Percentiles rank a stretch among this genome's conserved stretches.
These are phyloP conservation scores for Phylloscopus trochilus DNA, from an alignment of 2,113 vertebrate species.

Conservation along the genomic window DNA sequence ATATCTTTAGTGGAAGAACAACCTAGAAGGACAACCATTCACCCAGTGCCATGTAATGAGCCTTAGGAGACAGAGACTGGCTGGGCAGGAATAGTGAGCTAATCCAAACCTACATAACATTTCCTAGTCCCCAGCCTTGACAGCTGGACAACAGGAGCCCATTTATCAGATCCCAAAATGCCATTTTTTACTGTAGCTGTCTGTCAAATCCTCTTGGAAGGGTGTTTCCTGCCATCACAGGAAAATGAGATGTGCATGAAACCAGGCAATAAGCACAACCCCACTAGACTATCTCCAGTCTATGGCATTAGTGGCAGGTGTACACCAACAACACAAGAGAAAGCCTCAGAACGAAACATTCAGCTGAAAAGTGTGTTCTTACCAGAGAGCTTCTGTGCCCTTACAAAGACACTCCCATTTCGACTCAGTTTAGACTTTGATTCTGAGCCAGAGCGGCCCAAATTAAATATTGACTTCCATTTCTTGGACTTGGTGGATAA, in stretches of 20 bases:
- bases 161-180: background rate
- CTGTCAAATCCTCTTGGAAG: background rate
- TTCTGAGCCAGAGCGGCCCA: conserved; percentile 89
- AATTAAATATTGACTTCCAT: conserved; percentile 98
- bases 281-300: background rate
- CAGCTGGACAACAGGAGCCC: background rate
- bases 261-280: background rate
- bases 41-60: background rate
- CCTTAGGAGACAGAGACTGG: background rate
- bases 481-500: conserved; percentile 95
- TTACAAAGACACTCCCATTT: conserved; percentile 95
- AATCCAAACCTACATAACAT: background rate
- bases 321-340: background rate
- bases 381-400: conserved; percentile 87
- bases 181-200: background rate
- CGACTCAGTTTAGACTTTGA: conserved; percentile 94
- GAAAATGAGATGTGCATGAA: background rate
- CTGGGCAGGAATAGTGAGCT: background rate
- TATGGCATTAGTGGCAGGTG: background rate
- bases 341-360: background rate
- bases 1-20: background rate
- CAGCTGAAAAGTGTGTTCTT: conserved; percentile 10
- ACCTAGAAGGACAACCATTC: background rate
- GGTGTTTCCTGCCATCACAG: background rate
- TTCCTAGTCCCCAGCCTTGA: background rate